Evolutionary conservation across 2,888 invertebrate species (phyloP).

Genomic region (Smittia aterrima): DNA sequence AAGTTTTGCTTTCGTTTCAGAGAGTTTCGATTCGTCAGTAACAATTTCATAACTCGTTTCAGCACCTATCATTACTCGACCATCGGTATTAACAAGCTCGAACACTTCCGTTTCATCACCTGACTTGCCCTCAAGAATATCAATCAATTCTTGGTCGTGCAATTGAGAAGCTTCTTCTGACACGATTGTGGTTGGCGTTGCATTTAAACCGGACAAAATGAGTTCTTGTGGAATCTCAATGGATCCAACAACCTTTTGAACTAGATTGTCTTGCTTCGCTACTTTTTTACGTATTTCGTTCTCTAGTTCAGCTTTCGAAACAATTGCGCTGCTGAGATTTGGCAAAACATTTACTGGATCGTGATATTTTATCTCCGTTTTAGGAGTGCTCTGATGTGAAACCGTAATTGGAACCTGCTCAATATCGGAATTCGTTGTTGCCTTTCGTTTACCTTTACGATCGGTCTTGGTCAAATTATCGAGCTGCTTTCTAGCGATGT

Average conservation of each 20-base stretch:
- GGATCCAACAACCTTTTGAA: background rate
- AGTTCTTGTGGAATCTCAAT: slow-evolving; percentile 43
- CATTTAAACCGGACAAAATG: slow-evolving; percentile 23
- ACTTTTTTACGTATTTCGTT: slow-evolving; percentile 28
- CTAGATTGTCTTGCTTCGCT: background rate
- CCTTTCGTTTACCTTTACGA: background rate
- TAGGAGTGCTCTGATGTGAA: background rate
- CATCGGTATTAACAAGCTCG: slow-evolving; percentile 58
- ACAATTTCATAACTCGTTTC: slow-evolving; percentile 21
- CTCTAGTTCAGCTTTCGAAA: slow-evolving; percentile 27
- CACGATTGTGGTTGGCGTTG: background rate
- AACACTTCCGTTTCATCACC: slow-evolving; percentile 52
- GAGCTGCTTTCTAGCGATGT: slow-evolving; percentile 19
- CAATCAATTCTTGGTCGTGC: slow-evolving; percentile 32
- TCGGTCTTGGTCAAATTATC: slow-evolving; percentile 1
- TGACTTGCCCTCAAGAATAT: slow-evolving; percentile 35
- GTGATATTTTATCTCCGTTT: background rate
- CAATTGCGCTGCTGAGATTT: slow-evolving; percentile 19
- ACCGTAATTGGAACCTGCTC: background rate
- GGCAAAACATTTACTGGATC: background rate
- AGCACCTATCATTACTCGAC: slow-evolving; percentile 52
- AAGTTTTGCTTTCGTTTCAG: slow-evolving; percentile 48
- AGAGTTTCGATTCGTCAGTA: slow-evolving; percentile 43
- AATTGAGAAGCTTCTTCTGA: background rate
- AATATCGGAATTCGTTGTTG: slow-evolving; percentile 1